Conservation (phyloP, 2,888 invertebrate species). For the Calameuta idolon region DNA sequence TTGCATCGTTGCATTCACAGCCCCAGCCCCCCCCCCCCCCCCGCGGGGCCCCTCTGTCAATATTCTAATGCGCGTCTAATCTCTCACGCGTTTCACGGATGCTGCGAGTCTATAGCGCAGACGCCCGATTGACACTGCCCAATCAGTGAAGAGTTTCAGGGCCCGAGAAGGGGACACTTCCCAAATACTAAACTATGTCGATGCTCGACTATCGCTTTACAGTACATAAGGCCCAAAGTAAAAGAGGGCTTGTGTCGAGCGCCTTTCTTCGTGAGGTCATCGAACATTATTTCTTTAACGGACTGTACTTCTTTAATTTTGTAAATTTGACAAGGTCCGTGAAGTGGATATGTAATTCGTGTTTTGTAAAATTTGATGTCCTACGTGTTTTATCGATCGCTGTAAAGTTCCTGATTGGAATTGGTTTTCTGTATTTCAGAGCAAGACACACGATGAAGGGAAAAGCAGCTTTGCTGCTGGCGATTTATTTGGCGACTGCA, state of each 20-base stretch:
- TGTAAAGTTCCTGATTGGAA: neutral
- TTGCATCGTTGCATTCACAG: neutral
- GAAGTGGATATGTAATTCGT: neutral
- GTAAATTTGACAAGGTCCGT: neutral
- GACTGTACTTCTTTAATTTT: neutral
- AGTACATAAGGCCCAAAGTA: neutral
- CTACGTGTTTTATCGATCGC: neutral
- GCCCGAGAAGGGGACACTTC: neutral
- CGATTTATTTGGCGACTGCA: conserved; percentile 32
- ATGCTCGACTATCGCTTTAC: neutral
- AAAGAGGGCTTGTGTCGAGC: neutral
- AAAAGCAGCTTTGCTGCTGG: conserved; percentile 53
- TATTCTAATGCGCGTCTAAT: neutral
- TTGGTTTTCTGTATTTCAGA: conserved; percentile 32
- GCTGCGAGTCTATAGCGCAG: neutral
- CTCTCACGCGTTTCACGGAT: neutral
- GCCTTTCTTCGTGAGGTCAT: neutral
- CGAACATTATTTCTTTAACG: neutral
- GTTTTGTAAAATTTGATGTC: neutral
- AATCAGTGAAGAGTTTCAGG: neutral
- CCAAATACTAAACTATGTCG: neutral
- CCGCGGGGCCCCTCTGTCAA: neutral
- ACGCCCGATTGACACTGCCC: neutral
- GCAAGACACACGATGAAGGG: conserved; percentile 41
- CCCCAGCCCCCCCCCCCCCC: no score